phyloP scores from a whole-genome alignment of 2,797 vertebrate genomes.

The Sciurus vulgaris region DNA sequence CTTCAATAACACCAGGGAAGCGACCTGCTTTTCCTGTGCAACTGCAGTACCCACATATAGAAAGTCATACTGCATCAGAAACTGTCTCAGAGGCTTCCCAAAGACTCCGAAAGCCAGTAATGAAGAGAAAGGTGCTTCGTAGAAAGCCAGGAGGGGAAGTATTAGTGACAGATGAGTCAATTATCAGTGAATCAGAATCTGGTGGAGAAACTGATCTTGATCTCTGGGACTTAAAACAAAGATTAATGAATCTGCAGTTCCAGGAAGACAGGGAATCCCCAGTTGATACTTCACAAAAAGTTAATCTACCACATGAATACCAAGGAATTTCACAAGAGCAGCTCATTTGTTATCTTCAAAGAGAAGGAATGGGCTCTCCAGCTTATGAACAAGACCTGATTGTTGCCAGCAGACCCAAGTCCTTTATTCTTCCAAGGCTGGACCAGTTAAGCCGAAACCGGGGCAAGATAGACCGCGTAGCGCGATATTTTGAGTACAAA shows the following conservation, averaged over 20 bases:
- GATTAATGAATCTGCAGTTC: constrained; percentile 4
- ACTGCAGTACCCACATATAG: background rate
- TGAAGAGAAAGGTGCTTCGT: constrained; percentile 90
- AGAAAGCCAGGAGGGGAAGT: constrained; percentile 85
- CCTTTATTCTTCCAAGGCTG: constrained; percentile 86
- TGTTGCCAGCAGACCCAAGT: constrained; percentile 57
- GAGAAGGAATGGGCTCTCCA: constrained; percentile 56
- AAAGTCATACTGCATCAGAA: constrained; percentile 49
- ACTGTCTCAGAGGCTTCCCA: constrained; percentile 62
- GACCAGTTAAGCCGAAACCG: constrained; percentile 79
- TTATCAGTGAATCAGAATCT: constrained; percentile 48
- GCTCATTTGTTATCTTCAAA: background rate
- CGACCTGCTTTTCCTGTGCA: background rate
- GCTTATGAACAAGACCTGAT: constrained; percentile 71
- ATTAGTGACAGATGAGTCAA: constrained; percentile 84
- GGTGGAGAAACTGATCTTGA: constrained; percentile 60
- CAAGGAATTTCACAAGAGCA: constrained; percentile 45
- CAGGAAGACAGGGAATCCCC: constrained; percentile 70
- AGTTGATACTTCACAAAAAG: constrained; percentile 57
- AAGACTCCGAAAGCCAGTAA: constrained; percentile 66
- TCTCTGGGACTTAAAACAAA: constrained; percentile 49
- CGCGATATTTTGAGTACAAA: constrained; percentile 86
- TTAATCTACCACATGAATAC: constrained; percentile 45
- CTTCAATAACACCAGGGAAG: constrained; percentile 66
- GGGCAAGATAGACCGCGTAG: constrained; percentile 86